phyloP scores from a whole-genome alignment of 2,888 invertebrate genomes.

The Dyspetes luteomarginatus region DNA sequence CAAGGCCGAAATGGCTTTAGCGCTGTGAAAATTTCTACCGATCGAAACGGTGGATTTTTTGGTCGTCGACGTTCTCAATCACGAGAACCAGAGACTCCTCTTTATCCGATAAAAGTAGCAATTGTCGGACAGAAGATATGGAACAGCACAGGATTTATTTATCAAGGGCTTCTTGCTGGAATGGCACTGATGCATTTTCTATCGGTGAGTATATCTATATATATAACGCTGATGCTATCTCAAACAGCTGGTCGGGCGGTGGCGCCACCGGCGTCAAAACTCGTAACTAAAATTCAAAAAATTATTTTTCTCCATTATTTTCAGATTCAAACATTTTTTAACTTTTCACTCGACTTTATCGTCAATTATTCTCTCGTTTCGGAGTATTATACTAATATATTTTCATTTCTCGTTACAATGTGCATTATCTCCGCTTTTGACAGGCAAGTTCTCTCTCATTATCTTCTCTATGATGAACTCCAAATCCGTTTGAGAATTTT shows the following conservation, averaged over 20 bases:
- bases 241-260: neutral
- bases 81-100: slow-evolving; percentile 33
- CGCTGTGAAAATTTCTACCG: slow-evolving; percentile 75
- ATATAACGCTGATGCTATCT: neutral
- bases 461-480: neutral
- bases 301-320: slow-evolving; percentile 47
- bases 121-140: slow-evolving; percentile 77
- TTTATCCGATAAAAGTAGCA: slow-evolving; percentile 78
- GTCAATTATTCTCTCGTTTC: slow-evolving; percentile 72
- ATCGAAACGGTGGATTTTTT: slow-evolving; percentile 50
- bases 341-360: slow-evolving; percentile 71
- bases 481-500: no score
- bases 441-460: slow-evolving; percentile 71
- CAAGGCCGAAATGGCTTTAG: slow-evolving; percentile 80
- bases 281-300: neutral
- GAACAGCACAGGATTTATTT: slow-evolving; percentile 76
- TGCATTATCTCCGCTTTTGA: slow-evolving; percentile 78
- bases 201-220: slow-evolving; percentile 71
- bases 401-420: slow-evolving; percentile 76
- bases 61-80: slow-evolving; percentile 33
- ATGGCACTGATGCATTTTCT: slow-evolving; percentile 80
- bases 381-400: slow-evolving; percentile 77
- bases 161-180: slow-evolving; percentile 81
- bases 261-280: neutral
- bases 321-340: slow-evolving; percentile 76